These are phyloP conservation scores for Helicoverpa assulta DNA, from an alignment of 2,888 invertebrate genomes.

Conservation along the genomic window DNA sequence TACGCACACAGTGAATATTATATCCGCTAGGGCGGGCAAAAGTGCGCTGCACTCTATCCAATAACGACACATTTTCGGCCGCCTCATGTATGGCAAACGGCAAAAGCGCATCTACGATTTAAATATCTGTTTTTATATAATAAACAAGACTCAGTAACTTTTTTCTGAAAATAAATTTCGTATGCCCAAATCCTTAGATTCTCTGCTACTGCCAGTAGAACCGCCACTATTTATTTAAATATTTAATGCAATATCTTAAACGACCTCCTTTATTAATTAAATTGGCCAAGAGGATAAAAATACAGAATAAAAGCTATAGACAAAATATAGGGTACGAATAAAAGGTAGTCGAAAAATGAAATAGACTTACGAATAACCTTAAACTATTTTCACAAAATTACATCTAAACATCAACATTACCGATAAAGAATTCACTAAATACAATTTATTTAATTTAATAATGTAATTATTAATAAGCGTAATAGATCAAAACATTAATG, in stretches of 20 bases:
- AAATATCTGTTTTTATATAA: too few relatives aligned
- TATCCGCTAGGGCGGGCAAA: too few relatives aligned
- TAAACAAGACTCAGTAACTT: too few relatives aligned
- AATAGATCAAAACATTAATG: constrained; percentile 89
- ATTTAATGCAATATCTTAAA: constrained; percentile 4
- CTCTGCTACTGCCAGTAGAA: neutral
- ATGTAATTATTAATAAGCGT: constrained; percentile 90
- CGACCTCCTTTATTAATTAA: constrained; percentile 10
- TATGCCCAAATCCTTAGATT: neutral
- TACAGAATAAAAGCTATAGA: constrained; percentile 50
- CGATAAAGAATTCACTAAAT: constrained; percentile 85
- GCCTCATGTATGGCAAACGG: too few relatives aligned
- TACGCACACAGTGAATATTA: too few relatives aligned
- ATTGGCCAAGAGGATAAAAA: constrained; percentile 40
- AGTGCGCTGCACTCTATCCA: too few relatives aligned
- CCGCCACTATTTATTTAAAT: neutral
- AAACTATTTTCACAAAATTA: constrained; percentile 73
- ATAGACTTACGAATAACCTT: constrained; percentile 55
- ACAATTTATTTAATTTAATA: constrained; percentile 82
- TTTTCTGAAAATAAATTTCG: neutral
- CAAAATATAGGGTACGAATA: constrained; percentile 36
- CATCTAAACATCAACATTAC: constrained; percentile 86
- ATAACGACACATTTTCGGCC: too few relatives aligned
- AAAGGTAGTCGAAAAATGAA: constrained; percentile 40
- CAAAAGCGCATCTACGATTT: too few relatives aligned